A percentile compares a stretch with the other conserved stretches of the same genome.
Evolutionary conservation across 1,140 invertebrate species (phyloP).

Genomic region (Cyrtorhinus lividipennis): DNA sequence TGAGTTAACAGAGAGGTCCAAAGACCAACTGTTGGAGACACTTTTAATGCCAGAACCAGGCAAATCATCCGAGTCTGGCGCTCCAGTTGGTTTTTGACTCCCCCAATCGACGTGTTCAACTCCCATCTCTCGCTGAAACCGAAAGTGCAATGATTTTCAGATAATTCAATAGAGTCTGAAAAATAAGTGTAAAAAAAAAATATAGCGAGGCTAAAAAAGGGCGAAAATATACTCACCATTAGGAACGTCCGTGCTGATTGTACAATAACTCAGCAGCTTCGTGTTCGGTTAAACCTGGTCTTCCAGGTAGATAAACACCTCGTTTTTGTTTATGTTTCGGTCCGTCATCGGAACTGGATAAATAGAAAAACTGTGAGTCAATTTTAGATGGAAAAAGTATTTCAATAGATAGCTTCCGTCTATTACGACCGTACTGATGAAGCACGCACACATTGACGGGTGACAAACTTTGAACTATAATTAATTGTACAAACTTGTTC

Average conservation of each 20-base stretch:
- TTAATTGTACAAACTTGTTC: too few species aligned
- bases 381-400: too few species aligned
- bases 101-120: constrained; percentile 33
- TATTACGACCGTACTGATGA: too few species aligned
- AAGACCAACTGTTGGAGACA: neutral
- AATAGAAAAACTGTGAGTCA: too few species aligned
- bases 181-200: neutral
- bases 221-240: constrained; percentile 28
- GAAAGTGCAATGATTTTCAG: too few species aligned
- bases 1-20: neutral
- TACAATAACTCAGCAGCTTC: constrained; percentile 67
- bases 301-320: constrained; percentile 65
- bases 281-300: constrained; percentile 58
- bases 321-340: constrained; percentile 19
- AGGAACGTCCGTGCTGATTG: constrained; percentile 56
- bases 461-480: too few species aligned
- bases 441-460: too few species aligned
- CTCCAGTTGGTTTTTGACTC: too few species aligned
- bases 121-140: constrained; percentile 37
- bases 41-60: neutral
- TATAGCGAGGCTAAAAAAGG: neutral
- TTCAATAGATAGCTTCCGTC: too few species aligned
- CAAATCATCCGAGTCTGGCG: neutral
- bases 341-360: constrained; percentile 14
- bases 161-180: too few species aligned